phyloP scores from a whole-genome alignment of 2,113 vertebrate genomes.

The Odocoileus virginianus region DNA sequence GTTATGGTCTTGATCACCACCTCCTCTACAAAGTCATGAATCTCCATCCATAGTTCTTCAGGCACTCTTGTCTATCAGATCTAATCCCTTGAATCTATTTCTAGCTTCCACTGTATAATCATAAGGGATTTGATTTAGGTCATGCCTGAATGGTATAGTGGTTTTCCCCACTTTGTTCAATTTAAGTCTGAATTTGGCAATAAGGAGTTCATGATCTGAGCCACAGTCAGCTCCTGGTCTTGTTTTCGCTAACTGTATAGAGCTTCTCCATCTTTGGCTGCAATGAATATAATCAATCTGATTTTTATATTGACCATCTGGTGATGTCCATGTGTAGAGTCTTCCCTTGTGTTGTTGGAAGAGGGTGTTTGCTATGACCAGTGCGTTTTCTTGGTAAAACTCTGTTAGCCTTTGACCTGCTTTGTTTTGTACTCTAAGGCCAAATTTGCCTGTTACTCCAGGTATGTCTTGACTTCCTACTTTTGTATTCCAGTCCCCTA shows the following conservation, averaged over 20 bases:
- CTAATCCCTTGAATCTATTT: neutral
- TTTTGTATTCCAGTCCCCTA: neutral
- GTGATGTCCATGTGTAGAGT: neutral
- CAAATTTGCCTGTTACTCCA: neutral
- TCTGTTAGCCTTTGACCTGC: neutral
- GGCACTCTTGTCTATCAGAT: neutral
- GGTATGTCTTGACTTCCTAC: neutral
- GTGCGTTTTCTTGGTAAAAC: neutral
- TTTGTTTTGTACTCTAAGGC: neutral
- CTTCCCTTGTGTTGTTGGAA: neutral
- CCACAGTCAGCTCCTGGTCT: neutral
- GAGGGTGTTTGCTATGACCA: neutral
- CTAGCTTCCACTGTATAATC: neutral
- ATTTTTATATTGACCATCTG: neutral
- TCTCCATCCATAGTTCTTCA: neutral
- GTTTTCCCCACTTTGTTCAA: neutral
- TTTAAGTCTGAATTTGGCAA: neutral
- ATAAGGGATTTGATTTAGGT: neutral
- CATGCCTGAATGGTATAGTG: neutral
- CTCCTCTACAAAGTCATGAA: neutral
- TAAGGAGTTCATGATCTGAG: neutral
- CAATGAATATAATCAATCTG: neutral
- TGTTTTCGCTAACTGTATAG: neutral
- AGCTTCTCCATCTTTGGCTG: neutral
- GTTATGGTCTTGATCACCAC: neutral